A percentile compares a stretch with the other conserved stretches of the same genome.
Evolutionary conservation across 2,113 vertebrate genomes (phyloP).

Genomic region (Hippocampus barbouri): DNA sequence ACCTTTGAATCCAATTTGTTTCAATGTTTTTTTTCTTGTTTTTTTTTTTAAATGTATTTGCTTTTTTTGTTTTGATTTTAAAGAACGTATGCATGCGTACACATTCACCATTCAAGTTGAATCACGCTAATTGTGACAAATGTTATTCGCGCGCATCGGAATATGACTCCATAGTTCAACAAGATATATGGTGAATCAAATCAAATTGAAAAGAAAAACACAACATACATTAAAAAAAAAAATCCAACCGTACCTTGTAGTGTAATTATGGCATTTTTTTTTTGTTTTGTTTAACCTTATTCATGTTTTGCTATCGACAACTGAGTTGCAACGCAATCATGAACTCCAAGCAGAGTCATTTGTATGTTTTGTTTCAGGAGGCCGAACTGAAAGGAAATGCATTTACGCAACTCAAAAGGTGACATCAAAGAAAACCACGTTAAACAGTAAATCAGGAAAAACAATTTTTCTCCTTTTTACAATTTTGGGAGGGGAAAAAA

Average conservation of each 20-base stretch:
- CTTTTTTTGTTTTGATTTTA: slow-evolving; percentile 1
- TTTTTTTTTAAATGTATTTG: slow-evolving; percentile 22
- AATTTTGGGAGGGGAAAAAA: slow-evolving; percentile 10
- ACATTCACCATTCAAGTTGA: slow-evolving; percentile 34
- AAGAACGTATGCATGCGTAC: slow-evolving; percentile 24
- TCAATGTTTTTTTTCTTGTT: slow-evolving; percentile 6
- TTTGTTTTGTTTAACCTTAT: slow-evolving; percentile 25
- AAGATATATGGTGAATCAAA: slow-evolving; percentile 51
- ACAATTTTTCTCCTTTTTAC: slow-evolving; percentile 34
- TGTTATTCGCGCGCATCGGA: slow-evolving; percentile 14
- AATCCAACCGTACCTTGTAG: slow-evolving; percentile 47
- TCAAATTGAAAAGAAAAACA: slow-evolving; percentile 25
- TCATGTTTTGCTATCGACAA: slow-evolving; percentile 21
- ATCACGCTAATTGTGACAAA: slow-evolving; percentile 41
- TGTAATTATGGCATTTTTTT: slow-evolving; percentile 50
- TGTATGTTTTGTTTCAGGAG: slow-evolving; percentile 11
- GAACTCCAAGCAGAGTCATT: neutral
- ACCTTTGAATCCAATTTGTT: slow-evolving; percentile 6
- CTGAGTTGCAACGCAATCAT: slow-evolving; percentile 26
- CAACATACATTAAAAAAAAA: slow-evolving; percentile 28
- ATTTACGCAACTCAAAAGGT: slow-evolving; percentile 35
- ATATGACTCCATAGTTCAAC: slow-evolving; percentile 50
- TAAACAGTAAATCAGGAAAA: slow-evolving; percentile 71
- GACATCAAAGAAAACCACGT: slow-evolving; percentile 60
- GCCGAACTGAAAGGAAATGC: slow-evolving; percentile 18